A percentile compares a stretch with the other conserved stretches of the same genome.
Evolutionary conservation across 2,888 invertebrate genomes (phyloP).

Genomic region (Drosophila parthenogenetica): DNA sequence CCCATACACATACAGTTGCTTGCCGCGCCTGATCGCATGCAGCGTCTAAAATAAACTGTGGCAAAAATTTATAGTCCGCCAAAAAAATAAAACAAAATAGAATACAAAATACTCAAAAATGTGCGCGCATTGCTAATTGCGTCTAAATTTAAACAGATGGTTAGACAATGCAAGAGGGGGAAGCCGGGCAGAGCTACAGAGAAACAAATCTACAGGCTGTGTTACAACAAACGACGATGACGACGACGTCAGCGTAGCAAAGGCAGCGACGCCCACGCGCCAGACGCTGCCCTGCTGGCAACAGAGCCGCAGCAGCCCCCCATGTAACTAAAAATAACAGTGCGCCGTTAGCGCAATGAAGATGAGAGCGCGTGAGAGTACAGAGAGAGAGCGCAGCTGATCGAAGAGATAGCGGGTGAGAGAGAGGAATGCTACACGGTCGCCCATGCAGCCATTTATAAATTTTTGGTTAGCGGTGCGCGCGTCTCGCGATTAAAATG

Average conservation of each 20-base stretch:
- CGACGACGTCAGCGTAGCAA: slow-evolving; percentile 40
- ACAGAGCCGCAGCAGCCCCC: slow-evolving; percentile 46
- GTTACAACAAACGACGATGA: slow-evolving; percentile 47
- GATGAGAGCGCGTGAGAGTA: slow-evolving; percentile 4
- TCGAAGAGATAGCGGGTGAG: background rate
- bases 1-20: slow-evolving; percentile 42
- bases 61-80: slow-evolving; percentile 71
- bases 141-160: slow-evolving; percentile 70
- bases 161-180: slow-evolving; percentile 9
- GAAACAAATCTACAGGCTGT: slow-evolving; percentile 20
- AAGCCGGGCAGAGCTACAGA: slow-evolving; percentile 30
- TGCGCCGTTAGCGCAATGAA: slow-evolving; percentile 13
- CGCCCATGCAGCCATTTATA: slow-evolving; percentile 24
- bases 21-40: slow-evolving; percentile 68
- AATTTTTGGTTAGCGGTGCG: slow-evolving; percentile 34
- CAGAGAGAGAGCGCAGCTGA: background rate
- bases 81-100: slow-evolving; percentile 34
- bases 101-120: slow-evolving; percentile 58
- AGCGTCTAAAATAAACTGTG: slow-evolving; percentile 75
- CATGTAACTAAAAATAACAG: slow-evolving; percentile 73
- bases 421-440: slow-evolving; percentile 7
- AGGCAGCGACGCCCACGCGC: slow-evolving; percentile 71
- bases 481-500: slow-evolving; percentile 72
- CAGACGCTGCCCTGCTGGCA: slow-evolving; percentile 61
- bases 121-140: slow-evolving; percentile 78